These are phyloP conservation scores for Cathartes aura DNA, from an alignment of 2,113 vertebrate species.

Conservation along the genomic window DNA sequence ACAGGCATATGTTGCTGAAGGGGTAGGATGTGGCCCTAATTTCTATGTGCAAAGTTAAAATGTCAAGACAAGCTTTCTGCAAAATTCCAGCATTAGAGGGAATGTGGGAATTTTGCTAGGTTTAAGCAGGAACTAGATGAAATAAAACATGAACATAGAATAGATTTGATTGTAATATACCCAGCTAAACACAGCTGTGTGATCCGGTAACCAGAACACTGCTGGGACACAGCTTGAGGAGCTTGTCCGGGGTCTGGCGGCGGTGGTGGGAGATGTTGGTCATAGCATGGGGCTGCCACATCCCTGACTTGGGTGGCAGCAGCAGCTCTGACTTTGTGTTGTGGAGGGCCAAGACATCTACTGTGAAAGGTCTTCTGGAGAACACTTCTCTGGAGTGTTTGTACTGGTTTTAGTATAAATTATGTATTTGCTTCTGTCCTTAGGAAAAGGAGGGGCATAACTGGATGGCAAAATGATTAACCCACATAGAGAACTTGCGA, in stretches of 20 bases:
- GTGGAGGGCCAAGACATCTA: too few relatives aligned
- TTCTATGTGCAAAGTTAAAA: neutral
- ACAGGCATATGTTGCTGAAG: neutral
- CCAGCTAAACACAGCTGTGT: too few relatives aligned
- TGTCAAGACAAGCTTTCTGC: neutral
- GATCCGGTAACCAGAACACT: too few relatives aligned
- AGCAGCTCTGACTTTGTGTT: neutral
- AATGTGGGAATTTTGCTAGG: neutral
- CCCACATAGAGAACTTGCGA: neutral
- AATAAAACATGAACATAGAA: neutral
- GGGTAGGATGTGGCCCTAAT: neutral
- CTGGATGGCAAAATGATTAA: neutral
- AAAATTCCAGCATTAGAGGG: too few relatives aligned
- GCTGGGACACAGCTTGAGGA: neutral
- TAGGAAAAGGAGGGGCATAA: neutral
- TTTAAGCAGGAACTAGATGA: neutral
- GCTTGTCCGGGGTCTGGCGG: accelerated
- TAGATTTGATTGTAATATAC: neutral
- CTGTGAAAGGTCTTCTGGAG: neutral
- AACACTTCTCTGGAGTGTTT: neutral
- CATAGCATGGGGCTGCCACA: accelerated
- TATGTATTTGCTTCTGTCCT: neutral
- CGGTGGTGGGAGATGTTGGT: accelerated
- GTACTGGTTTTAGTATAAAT: neutral
- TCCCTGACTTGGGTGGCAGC: neutral